phyloP scores from a whole-genome alignment of 2,113 vertebrate genomes.

The Nothocercus nigrocapillus region DNA sequence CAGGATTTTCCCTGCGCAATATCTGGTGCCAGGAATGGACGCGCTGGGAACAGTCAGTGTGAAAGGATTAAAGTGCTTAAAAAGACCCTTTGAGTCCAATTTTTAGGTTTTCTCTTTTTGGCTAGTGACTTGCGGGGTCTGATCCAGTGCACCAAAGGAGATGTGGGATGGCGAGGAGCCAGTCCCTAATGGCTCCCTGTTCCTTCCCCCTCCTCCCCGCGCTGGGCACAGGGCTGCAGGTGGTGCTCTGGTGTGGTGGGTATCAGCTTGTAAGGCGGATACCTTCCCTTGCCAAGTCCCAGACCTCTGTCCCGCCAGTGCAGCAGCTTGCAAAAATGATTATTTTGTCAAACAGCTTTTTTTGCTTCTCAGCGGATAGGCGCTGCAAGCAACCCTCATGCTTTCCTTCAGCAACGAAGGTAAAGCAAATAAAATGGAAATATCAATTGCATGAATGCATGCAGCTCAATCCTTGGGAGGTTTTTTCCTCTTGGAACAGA shows the following conservation, averaged over 20 bases:
- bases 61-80: slow-evolving; percentile 82
- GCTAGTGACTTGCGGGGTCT: slow-evolving; percentile 66
- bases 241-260: slow-evolving; percentile 68
- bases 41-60: slow-evolving; percentile 70
- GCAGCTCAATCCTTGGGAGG: neutral
- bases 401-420: neutral
- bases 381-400: neutral
- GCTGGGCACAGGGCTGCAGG: slow-evolving; percentile 75
- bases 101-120: slow-evolving; percentile 75
- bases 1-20: slow-evolving; percentile 55
- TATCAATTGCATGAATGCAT: neutral
- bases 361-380: neutral
- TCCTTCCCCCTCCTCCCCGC: slow-evolving; percentile 61
- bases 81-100: slow-evolving; percentile 76
- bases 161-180: slow-evolving; percentile 82
- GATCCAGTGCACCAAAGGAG: slow-evolving; percentile 77
- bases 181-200: slow-evolving; percentile 77
- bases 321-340: slow-evolving; percentile 76
- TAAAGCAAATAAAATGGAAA: neutral
- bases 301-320: slow-evolving; percentile 56
- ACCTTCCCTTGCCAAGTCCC: slow-evolving; percentile 69
- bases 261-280: slow-evolving; percentile 65
- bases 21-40: slow-evolving; percentile 64
- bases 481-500: slow-evolving; percentile 3
- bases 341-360: slow-evolving; percentile 70